Evolutionary conservation across 2,797 vertebrate species (phyloP).

Genomic region (Epinephelus coioides): DNA sequence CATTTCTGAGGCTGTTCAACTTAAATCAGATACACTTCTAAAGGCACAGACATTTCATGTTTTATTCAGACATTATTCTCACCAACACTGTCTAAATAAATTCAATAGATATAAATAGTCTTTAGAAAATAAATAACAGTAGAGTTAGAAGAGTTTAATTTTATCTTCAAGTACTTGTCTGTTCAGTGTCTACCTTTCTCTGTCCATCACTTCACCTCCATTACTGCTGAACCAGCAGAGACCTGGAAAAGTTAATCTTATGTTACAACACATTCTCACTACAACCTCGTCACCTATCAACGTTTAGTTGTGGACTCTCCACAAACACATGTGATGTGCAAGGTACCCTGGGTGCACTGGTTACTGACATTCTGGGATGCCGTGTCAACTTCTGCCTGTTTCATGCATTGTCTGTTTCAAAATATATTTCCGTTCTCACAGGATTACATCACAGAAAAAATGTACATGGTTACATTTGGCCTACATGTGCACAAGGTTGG

Average conservation of each 20-base stretch:
- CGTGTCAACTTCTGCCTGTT: no score
- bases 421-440: no score
- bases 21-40: slow-evolving; percentile 14
- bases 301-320: no score
- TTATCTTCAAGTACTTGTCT: background rate
- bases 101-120: background rate
- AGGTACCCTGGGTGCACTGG: no score
- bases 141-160: background rate
- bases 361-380: no score
- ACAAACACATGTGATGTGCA: no score
- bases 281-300: no score
- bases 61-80: slow-evolving; percentile 13
- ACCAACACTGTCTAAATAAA: background rate
- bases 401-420: no score
- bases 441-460: no score
- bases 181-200: background rate
- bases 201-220: background rate
- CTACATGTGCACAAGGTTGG: no score
- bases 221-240: background rate
- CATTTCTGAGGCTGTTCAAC: slow-evolving; percentile 22
- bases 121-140: background rate
- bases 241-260: background rate
- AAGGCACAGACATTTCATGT: background rate
- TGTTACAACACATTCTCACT: no score
- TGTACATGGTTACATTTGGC: no score